phyloP scores from a whole-genome alignment of 1,140 invertebrate species.

The Leptopilina clavipes region DNA sequence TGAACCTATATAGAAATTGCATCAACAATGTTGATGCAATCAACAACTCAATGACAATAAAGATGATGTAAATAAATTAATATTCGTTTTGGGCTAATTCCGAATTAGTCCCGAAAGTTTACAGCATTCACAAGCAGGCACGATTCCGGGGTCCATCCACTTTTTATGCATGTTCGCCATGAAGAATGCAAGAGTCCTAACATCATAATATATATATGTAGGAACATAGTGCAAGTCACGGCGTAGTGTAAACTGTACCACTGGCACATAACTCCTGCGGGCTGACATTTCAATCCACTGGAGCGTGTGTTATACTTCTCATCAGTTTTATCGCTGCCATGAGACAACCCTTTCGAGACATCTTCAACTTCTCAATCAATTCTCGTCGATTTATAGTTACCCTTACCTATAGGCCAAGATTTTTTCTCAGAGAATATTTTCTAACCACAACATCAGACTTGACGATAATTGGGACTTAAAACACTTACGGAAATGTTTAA shows the following conservation, averaged over 20 bases:
- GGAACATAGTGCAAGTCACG: not conserved
- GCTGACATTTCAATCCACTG: conserved; percentile 68
- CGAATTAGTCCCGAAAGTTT: too few relatives aligned
- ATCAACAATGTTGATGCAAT: too few relatives aligned
- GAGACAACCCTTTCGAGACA: conserved; percentile 38
- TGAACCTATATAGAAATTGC: too few relatives aligned
- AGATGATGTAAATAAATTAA: too few relatives aligned
- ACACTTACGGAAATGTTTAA: too few relatives aligned
- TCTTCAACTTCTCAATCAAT: conserved; percentile 27
- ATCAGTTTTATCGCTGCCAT: conserved; percentile 50
- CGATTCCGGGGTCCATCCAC: conserved; percentile 33
- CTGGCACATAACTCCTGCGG: conserved; percentile 60
- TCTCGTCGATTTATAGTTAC: conserved; percentile 46
- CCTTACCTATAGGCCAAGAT: not conserved
- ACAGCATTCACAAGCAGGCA: conserved; percentile 29
- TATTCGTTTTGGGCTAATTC: too few relatives aligned
- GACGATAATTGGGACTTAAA: too few relatives aligned
- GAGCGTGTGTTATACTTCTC: conserved; percentile 48
- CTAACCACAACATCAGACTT: too few relatives aligned
- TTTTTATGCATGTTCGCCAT: conserved; percentile 1
- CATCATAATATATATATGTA: not conserved
- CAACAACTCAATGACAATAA: too few relatives aligned
- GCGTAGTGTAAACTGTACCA: conserved; percentile 33
- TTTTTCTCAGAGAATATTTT: too few relatives aligned
- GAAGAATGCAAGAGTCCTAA: conserved; percentile 31